Evolutionary conservation across 2,888 invertebrate genomes (phyloP).

Genomic region (Luperina nickerlii): DNA sequence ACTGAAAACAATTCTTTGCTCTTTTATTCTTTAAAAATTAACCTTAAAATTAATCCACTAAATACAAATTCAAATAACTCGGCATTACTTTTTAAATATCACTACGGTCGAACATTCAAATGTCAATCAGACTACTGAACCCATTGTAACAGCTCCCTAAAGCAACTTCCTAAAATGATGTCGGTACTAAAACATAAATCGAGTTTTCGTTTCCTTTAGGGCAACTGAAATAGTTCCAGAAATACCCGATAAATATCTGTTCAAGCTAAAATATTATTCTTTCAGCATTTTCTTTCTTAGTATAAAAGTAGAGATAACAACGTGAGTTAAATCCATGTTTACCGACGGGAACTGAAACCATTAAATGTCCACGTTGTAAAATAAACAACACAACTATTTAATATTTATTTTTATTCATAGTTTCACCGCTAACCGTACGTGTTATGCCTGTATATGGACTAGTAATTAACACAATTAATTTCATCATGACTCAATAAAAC

Average conservation of each 20-base stretch:
- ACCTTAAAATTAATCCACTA: background rate
- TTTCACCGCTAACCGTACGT: conserved; percentile 32
- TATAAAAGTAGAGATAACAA: conserved; percentile 59
- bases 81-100: background rate
- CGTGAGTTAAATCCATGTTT: conserved; percentile 68
- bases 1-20: conserved; percentile 19
- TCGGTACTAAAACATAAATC: conserved; percentile 51
- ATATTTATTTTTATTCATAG: conserved; percentile 54
- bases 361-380: conserved; percentile 49
- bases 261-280: conserved; percentile 61
- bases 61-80: background rate
- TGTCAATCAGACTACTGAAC: conserved; percentile 2
- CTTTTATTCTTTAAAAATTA: background rate
- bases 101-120: background rate
- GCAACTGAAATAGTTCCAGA: conserved; percentile 52
- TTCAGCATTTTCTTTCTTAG: conserved; percentile 57
- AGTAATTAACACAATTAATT: conserved; percentile 59
- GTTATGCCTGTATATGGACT: conserved; percentile 40
- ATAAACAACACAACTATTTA: conserved; percentile 48
- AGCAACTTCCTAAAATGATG: conserved; percentile 40
- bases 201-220: conserved; percentile 50
- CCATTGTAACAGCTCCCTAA: background rate
- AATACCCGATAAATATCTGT: conserved; percentile 60
- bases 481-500: conserved; percentile 54
- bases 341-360: conserved; percentile 56